Conservation (phyloP, 2,113 vertebrate species). For the Corydoras maculifer region DNA sequence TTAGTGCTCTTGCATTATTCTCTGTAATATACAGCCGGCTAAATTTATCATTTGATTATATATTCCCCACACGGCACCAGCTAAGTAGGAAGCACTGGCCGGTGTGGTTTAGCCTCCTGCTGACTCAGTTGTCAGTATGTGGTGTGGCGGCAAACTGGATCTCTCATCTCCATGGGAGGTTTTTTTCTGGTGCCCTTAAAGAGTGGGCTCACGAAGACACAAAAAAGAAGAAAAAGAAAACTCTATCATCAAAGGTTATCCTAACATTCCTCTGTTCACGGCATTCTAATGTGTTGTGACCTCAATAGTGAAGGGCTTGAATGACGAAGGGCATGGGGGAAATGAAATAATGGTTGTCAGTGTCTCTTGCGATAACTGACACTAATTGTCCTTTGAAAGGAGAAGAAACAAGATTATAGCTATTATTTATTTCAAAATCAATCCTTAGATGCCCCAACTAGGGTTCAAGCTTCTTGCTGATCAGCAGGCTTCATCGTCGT, state of each 20-base stretch:
- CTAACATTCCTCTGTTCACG: slow-evolving; percentile 29
- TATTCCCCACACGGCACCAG: too few relatives aligned
- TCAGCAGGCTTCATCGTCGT: background rate
- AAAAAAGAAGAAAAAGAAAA: slow-evolving; percentile 45
- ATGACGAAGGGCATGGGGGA: slow-evolving; percentile 19
- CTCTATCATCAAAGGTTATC: slow-evolving; percentile 58
- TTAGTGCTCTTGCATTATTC: too few relatives aligned
- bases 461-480: background rate
- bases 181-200: slow-evolving; percentile 60
- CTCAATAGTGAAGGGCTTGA: slow-evolving; percentile 32
- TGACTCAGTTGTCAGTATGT: slow-evolving; percentile 40
- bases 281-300: slow-evolving; percentile 37
- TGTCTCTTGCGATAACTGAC: slow-evolving; percentile 17
- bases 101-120: slow-evolving; percentile 10
- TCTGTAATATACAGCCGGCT: too few relatives aligned
- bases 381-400: slow-evolving; percentile 15
- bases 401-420: background rate
- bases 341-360: slow-evolving; percentile 33
- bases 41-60: too few relatives aligned
- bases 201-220: slow-evolving; percentile 55
- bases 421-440: slow-evolving; percentile 3
- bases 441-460: background rate
- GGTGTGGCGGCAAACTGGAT: slow-evolving; percentile 40
- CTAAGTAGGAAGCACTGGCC: slow-evolving; percentile 1
- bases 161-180: slow-evolving; percentile 50